Conservation (phyloP, 2,797 vertebrate species). For the Merluccius polli region DNA sequence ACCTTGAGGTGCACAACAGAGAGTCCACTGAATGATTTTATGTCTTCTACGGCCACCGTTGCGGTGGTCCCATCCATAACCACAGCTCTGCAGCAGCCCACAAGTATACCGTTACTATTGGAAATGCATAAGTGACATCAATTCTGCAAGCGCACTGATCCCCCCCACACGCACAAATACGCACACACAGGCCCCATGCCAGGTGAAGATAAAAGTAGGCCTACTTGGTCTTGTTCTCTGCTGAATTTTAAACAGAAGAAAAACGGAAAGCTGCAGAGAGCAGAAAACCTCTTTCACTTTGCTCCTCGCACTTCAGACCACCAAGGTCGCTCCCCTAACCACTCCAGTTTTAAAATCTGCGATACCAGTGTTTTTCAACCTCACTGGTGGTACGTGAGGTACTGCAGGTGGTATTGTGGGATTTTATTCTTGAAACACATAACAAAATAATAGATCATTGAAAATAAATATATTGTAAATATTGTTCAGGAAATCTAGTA, state of each 20-base stretch:
- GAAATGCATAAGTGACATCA: slow-evolving; percentile 36
- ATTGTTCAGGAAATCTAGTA: too few species aligned
- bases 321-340: not conserved
- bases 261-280: not conserved
- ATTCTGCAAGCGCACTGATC: slow-evolving; percentile 44
- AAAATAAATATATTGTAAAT: too few species aligned
- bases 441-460: too few species aligned
- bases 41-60: not conserved
- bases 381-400: too few species aligned
- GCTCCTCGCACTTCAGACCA: not conserved
- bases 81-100: slow-evolving; percentile 14
- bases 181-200: not conserved
- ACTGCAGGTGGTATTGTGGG: too few species aligned
- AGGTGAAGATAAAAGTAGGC: not conserved
- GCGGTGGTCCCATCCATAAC: slow-evolving; percentile 10
- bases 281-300: not conserved
- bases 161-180: not conserved
- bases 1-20: not conserved
- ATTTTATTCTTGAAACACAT: too few species aligned
- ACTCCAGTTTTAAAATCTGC: not conserved
- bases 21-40: not conserved
- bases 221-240: not conserved
- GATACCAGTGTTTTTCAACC: too few species aligned
- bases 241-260: not conserved
- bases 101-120: slow-evolving; percentile 15